Base-by-base conservation (phyloP, 2,888 invertebrate species). In the Azorinus chamasolen region DNA sequence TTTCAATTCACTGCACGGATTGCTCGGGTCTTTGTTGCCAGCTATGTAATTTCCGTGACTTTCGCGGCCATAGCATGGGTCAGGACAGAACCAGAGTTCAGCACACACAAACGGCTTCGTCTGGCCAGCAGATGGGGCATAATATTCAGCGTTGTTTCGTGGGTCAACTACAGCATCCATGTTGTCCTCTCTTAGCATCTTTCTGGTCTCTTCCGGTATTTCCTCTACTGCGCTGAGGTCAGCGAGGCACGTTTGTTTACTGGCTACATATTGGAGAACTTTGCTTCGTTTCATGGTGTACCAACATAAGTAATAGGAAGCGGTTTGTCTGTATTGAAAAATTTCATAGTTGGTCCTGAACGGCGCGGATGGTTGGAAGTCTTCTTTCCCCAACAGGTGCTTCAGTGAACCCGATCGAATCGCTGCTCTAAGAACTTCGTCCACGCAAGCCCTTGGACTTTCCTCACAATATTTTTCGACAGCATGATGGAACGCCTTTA, bases 281-380 rank as follows among this genome's bases (percentile, higher is more conserved):
- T 32, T 46, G 3, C 45, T 25, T 16, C 75, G 57, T 39, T 69
- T 61, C 65, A 89, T 70, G 1, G 90, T 86, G 73, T 81, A 87
- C 87, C 88, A 89, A 59, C 91, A 91, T 83, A 91, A 53, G 81
- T 85, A 91, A 69, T 91, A 91, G 8, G 77, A 73, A 1, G 88
- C 90, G 0, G 90, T 86, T 6, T 83, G 83, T 27, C 87, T 59
- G 58, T 74, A 88, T 18, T 73, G 79, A 57, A 89, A 90, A 25
- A 83, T 58, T 25, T 88, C 88, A 20, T 53, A 72, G 6, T 66
- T 53, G 22, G 41, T 74, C n/a, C 59, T 14, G 45, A 81, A 81
- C 12, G 76, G 76, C 5, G 62, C 66, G 50, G 48, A 70, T 12
- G 58, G 4, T 24, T 46, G 55, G 1, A 37, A n/a, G 48, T 58